Evolutionary conservation across 1,140 invertebrate genomes (phyloP).

Genomic region (Pectinophora gossypiella): DNA sequence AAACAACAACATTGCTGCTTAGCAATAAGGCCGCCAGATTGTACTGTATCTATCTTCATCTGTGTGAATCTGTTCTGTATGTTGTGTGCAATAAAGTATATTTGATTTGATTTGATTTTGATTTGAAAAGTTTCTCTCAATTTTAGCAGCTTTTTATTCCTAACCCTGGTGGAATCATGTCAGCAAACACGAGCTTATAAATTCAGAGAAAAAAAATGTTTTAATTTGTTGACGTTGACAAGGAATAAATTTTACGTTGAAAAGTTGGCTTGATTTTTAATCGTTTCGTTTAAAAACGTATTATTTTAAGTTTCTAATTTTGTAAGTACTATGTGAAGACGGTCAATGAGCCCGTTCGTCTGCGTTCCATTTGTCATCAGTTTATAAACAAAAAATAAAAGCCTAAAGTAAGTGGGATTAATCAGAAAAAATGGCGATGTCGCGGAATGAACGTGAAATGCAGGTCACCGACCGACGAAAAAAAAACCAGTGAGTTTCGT

Average conservation of each 20-base stretch:
- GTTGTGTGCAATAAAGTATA: no score
- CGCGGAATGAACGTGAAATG: slow-evolving; percentile 34
- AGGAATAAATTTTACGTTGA: slow-evolving; percentile 31
- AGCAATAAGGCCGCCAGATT: no score
- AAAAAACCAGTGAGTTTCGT: slow-evolving; percentile 26
- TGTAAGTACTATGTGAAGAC: slow-evolving; percentile 18
- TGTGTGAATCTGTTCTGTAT: no score
- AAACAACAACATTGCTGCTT: no score
- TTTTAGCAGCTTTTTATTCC: no score
- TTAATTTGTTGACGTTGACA: slow-evolving; percentile 18
- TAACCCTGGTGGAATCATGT: no score
- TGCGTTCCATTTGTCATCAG: slow-evolving; percentile 31
- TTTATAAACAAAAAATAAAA: slow-evolving; percentile 26
- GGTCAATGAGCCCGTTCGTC: slow-evolving; percentile 34
- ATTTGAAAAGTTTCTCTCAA: no score
- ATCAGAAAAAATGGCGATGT: slow-evolving; percentile 29
- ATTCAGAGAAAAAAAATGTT: slow-evolving; percentile 13
- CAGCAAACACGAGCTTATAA: no score
- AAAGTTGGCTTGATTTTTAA: slow-evolving; percentile 36
- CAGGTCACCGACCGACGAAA: slow-evolving; percentile 44
- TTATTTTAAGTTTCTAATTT: slow-evolving; percentile 29
- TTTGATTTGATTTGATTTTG: no score
- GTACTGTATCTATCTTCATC: no score
- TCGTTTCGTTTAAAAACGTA: slow-evolving; percentile 30
- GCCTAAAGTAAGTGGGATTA: slow-evolving; percentile 25